phyloP scores from a whole-genome alignment of 1,140 invertebrate species.

The Harlomillsia oculata region DNA sequence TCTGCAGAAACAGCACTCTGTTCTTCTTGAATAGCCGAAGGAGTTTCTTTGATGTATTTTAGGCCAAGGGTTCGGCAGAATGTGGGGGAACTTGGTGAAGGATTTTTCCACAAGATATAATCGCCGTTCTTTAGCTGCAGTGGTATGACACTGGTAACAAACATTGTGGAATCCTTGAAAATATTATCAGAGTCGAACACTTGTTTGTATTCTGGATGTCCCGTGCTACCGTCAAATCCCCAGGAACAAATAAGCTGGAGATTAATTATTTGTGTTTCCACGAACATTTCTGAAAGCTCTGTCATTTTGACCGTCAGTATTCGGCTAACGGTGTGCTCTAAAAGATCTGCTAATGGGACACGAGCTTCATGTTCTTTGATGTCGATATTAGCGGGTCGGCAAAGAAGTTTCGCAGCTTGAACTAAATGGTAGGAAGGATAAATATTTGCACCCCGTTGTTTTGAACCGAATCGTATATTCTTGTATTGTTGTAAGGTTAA shows the following conservation, averaged over 20 bases:
- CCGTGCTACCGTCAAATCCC: constrained; percentile 12
- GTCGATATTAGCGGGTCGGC: too few species aligned
- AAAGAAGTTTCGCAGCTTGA: too few species aligned
- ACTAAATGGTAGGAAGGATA: too few species aligned
- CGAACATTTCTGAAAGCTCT: not conserved
- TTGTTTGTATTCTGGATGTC: constrained; percentile 12
- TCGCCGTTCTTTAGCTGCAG: not conserved
- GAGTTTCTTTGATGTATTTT: not conserved
- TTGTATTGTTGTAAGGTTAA: too few species aligned
- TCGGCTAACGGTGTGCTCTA: too few species aligned
- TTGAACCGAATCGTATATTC: too few species aligned
- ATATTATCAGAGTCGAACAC: not conserved
- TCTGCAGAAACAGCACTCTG: not conserved
- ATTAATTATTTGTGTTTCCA: not conserved
- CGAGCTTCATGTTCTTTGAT: too few species aligned
- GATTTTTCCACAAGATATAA: constrained; percentile 3
- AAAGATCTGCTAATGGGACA: too few species aligned
- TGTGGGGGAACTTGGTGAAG: not conserved
- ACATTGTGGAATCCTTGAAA: not conserved
- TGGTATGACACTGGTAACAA: constrained; percentile 8
- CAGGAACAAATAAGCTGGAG: constrained; percentile 11
- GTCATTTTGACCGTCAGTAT: too few species aligned
- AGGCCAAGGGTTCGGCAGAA: not conserved
- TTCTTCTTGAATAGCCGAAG: not conserved
- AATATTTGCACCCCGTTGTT: too few species aligned